phyloP scores from a whole-genome alignment of 2,797 vertebrate genomes.

The Benthosema pterotum region DNA sequence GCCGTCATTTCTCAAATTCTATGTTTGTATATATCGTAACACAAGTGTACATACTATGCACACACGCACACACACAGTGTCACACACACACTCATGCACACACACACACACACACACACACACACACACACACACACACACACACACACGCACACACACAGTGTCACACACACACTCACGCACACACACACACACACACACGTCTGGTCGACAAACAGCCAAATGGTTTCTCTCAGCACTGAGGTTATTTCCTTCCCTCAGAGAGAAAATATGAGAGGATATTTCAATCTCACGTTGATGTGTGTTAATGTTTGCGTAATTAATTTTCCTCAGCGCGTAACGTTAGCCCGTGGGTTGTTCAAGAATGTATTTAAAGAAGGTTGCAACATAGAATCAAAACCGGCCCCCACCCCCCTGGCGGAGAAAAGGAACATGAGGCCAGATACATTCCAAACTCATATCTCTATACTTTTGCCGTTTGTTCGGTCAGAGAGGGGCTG shows the following conservation, averaged over 20 bases:
- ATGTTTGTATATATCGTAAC: too few relatives aligned
- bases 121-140: conserved; percentile 21
- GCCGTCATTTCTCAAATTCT: too few relatives aligned
- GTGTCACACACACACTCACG: conserved; percentile 45
- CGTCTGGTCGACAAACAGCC: conserved; percentile 48
- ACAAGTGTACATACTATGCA: conserved; percentile 20
- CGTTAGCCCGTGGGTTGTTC: not conserved
- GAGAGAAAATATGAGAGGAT: conserved; percentile 27
- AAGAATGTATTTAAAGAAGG: not conserved
- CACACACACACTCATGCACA: conserved; percentile 39
- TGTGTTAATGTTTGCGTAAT: conserved; percentile 14
- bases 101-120: conserved; percentile 45
- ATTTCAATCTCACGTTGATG: conserved; percentile 7
- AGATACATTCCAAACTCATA: too few relatives aligned
- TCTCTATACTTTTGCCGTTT: too few relatives aligned
- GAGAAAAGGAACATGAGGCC: too few relatives aligned
- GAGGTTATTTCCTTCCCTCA: conserved; percentile 41
- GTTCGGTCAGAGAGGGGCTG: too few relatives aligned
- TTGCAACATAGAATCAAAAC: not conserved
- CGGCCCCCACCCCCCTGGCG: too few relatives aligned
- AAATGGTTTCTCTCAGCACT: conserved; percentile 61
- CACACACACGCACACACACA: conserved; percentile 43
- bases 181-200: conserved; percentile 45
- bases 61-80: conserved; percentile 33
- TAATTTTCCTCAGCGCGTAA: conserved; percentile 9